These are phyloP conservation scores for Protonibea diacanthus DNA, from an alignment of 2,797 vertebrate species.

Conservation along the genomic window DNA sequence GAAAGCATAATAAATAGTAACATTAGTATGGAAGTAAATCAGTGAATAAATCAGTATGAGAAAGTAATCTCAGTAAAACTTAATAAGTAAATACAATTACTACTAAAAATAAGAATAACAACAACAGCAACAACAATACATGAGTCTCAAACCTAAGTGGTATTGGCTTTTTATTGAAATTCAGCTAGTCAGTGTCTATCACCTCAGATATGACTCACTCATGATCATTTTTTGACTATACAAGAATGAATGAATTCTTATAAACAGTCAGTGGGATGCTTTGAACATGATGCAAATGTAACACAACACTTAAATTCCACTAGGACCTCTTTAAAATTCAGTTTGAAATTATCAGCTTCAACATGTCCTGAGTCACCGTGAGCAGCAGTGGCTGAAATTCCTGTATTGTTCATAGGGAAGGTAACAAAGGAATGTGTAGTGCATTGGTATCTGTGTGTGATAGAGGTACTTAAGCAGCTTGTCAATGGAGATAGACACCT, in stretches of 20 bases:
- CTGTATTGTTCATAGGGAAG: background rate
- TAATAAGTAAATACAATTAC: too few species aligned
- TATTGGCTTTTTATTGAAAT: background rate
- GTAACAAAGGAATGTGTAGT: background rate
- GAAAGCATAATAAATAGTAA: too few species aligned
- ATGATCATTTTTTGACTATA: background rate
- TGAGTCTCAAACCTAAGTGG: background rate
- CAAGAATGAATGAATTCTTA: background rate
- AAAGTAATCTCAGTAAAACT: too few species aligned
- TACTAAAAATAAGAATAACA: too few species aligned
- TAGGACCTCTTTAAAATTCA: background rate
- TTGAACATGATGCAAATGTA: background rate
- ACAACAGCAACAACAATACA: background rate
- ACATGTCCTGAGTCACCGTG: background rate
- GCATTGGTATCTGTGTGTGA: conserved; percentile 8
- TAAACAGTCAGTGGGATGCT: background rate
- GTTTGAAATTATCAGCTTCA: background rate
- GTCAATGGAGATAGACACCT: conserved; percentile 4
- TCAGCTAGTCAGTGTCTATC: background rate
- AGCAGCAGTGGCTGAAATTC: background rate
- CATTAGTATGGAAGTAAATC: too few species aligned
- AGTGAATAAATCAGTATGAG: too few species aligned
- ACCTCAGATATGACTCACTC: background rate
- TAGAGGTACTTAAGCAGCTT: conserved; percentile 1
- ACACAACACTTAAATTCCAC: background rate